These are phyloP conservation scores for Leptosomus discolor DNA, from an alignment of 2,113 vertebrate species.

Conservation along the genomic window DNA sequence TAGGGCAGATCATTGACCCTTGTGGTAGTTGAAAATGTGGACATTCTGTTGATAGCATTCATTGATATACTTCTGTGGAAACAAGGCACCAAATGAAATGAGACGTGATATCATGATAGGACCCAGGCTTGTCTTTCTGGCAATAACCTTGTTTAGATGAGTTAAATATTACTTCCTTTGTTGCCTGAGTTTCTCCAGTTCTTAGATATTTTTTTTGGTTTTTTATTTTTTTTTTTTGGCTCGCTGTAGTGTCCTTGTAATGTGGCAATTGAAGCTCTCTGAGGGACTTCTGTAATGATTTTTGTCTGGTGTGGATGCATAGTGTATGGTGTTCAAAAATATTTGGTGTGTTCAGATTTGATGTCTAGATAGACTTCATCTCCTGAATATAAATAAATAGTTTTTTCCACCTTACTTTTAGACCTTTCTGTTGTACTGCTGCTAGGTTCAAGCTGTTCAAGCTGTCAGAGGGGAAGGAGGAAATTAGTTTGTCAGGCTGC, in stretches of 20 bases:
- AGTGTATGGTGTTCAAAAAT: neutral
- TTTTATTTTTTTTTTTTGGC: neutral
- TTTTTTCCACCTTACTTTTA: neutral
- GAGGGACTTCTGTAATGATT: neutral
- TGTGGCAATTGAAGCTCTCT: neutral
- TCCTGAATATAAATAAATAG: neutral
- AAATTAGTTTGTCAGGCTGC: neutral
- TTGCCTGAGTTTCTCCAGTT: neutral
- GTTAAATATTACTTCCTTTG: slow-evolving; percentile 54
- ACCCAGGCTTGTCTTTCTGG: slow-evolving; percentile 27
- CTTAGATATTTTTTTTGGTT: neutral
- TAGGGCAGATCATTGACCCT: neutral
- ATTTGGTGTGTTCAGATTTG: neutral
- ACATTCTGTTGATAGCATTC: slow-evolving; percentile 22
- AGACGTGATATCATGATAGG: neutral
- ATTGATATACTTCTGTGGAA: slow-evolving; percentile 14
- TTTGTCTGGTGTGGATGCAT: neutral
- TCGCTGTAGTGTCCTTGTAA: neutral
- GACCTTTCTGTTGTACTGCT: neutral
- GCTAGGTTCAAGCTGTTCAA: neutral
- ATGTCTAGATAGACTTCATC: neutral
- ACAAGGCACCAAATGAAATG: neutral
- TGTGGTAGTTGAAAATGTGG: slow-evolving; percentile 16
- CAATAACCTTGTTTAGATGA: neutral
- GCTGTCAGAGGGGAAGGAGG: neutral